Evolutionary conservation across 2,797 vertebrate species (phyloP).

Genomic region (Octomys mimax): DNA sequence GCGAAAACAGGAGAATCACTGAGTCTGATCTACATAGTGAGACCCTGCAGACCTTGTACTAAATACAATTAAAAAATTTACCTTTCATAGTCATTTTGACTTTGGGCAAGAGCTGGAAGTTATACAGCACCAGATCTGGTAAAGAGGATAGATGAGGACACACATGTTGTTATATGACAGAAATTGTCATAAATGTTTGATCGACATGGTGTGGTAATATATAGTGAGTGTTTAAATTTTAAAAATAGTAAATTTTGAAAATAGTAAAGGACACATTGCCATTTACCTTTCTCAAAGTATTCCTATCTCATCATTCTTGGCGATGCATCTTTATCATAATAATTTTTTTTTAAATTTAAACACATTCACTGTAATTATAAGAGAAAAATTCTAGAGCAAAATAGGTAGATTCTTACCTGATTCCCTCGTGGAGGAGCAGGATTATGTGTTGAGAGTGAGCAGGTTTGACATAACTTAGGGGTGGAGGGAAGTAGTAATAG

Average conservation of each 20-base stretch:
- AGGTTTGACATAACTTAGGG: neutral
- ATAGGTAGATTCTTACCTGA: neutral
- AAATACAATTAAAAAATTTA: neutral
- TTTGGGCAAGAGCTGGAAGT: neutral
- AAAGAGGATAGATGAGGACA: neutral
- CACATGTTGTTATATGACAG: too few species aligned
- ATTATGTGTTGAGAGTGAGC: too few species aligned
- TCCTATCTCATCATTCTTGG: neutral
- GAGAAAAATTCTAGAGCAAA: slow-evolving; percentile 12
- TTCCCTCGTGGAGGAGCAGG: neutral
- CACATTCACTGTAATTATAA: neutral
- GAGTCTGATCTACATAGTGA: too few species aligned
- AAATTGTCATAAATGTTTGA: neutral
- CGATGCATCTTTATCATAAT: neutral
- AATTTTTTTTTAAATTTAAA: neutral
- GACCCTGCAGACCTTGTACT: too few species aligned
- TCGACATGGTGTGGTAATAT: neutral
- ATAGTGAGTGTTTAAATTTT: neutral
- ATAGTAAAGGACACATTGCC: neutral
- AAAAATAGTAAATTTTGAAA: neutral
- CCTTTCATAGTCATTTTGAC: neutral
- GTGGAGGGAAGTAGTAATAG: neutral
- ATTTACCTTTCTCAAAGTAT: neutral
- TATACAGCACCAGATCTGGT: neutral
- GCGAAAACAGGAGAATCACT: too few species aligned